Evolutionary conservation across 2,888 invertebrate genomes (phyloP).

Genomic region (Megastigmus dorsalis): DNA sequence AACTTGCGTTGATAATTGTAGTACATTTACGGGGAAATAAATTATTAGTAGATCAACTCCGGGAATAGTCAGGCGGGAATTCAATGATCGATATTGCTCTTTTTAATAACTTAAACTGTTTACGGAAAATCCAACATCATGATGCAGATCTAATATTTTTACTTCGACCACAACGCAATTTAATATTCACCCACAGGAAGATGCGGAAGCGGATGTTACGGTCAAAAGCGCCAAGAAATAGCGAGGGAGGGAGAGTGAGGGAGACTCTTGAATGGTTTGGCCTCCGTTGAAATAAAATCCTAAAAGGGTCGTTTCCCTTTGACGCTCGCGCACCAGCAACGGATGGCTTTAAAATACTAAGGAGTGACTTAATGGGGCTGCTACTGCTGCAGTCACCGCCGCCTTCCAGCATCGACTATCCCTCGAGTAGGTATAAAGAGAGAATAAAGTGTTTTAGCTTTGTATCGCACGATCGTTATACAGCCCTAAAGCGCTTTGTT

Average conservation of each 20-base stretch:
- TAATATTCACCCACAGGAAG: not conserved
- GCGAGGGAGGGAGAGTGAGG: not conserved
- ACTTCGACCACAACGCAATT: not conserved
- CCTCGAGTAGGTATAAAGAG: not conserved
- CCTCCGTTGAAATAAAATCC: slow-evolving; percentile 34
- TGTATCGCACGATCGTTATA: not conserved
- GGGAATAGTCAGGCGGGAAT: not conserved
- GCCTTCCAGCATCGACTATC: not conserved
- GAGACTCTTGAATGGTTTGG: slow-evolving; percentile 3
- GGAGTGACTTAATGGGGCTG: slow-evolving; percentile 5
- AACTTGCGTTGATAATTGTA: not conserved
- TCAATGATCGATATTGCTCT: not conserved
- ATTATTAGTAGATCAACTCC: not conserved
- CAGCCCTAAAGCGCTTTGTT: not conserved
- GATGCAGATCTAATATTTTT: too few species aligned
- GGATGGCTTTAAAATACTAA: slow-evolving; percentile 39
- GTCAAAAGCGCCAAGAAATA: slow-evolving; percentile 31
- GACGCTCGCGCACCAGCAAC: slow-evolving; percentile 19
- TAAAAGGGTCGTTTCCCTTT: slow-evolving; percentile 38
- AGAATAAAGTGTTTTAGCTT: slow-evolving; percentile 22
- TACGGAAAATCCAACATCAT: too few species aligned
- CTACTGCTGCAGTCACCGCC: too few species aligned
- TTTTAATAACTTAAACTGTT: not conserved
- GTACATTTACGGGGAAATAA: not conserved
- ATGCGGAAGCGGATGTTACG: not conserved